phyloP scores from a whole-genome alignment of 2,797 vertebrate genomes.

The Premnoplex brunnescens region DNA sequence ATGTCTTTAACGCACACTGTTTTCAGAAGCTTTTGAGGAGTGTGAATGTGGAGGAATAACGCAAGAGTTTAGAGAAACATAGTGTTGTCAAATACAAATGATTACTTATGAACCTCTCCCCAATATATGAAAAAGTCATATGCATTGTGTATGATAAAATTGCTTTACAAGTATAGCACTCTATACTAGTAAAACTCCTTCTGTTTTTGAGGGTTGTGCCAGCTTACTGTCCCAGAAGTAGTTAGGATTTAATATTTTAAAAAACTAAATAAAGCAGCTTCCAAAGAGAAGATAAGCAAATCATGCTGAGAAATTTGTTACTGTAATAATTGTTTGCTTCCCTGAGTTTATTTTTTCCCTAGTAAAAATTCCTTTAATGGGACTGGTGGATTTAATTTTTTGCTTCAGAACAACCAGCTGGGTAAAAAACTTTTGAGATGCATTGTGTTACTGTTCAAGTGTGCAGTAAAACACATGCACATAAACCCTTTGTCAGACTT shows the following conservation, averaged over 20 bases:
- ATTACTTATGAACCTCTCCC: not conserved
- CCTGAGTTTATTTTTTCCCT: not conserved
- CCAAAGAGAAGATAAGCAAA: not conserved
- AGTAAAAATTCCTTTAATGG: not conserved
- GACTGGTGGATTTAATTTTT: not conserved
- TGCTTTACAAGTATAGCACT: not conserved
- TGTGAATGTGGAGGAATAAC: not conserved
- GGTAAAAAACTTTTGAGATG: not conserved
- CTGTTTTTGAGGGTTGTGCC: not conserved
- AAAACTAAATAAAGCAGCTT: not conserved
- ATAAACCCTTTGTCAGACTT: not conserved
- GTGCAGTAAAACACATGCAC: not conserved
- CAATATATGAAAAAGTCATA: not conserved
- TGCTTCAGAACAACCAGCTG: not conserved
- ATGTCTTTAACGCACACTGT: rapidly evolving
- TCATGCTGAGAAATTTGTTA: not conserved
- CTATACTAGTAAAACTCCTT: not conserved
- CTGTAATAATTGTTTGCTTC: not conserved
- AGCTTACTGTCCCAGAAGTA: not conserved
- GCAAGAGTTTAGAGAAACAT: not conserved
- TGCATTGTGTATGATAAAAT: not conserved
- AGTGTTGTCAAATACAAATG: not conserved
- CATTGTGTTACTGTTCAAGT: not conserved
- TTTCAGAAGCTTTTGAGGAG: not conserved
- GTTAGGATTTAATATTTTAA: rapidly evolving